Base-by-base conservation (phyloP, 2,797 vertebrate species). In the Tolypeutes matacus region DNA sequence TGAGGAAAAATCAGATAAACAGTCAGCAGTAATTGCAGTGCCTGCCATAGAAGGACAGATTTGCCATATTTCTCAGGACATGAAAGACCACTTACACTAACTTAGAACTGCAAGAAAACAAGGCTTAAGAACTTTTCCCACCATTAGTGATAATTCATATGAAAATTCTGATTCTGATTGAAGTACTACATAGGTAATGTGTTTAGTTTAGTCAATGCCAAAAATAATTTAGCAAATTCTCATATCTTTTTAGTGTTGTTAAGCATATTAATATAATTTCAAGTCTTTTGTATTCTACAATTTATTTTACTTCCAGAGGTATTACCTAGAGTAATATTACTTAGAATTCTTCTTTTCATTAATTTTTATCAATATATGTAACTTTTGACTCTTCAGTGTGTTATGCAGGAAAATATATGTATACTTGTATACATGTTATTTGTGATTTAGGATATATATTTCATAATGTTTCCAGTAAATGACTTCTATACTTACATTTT, bases 51-150 rank as follows among this genome's bases (percentile, higher is more conserved):
- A 96, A 95, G 84, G 93, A 96, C 86, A 80, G 36, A 97, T 97
- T 90, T 97, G 89, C 92, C 96, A 92, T 53, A 78, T 96, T 97
- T 97, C 95, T 84, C 93, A 96, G 85, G 95, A 97, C 72, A 95
- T 89, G 75, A 98, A 95, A 87, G 86, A 97, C 93, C 80, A 95
- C 62, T 95, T 95, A n/a, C 60, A 46, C 56, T 86, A 96, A 86
- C 87, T 96, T 2, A 36, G 91, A 97, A 94, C 23, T 72, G 89
- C 0, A 1, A 91, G 84, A 87, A 72, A 95, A 53, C 78, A 96
- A 82, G 82, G 84, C 81, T 83, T 96, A 89, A 69, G 62, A 34
- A 25, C 53, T 72, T 92, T 96, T 27, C 17, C 75, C 5, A 65
- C 58, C 3, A 21, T 78, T 91, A 85, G 89, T 83, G 94, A 85